phyloP scores from a whole-genome alignment of 30 jellyfish, hydroid and myxozoan species.

The Calvadosia cruxmelitensis region DNA sequence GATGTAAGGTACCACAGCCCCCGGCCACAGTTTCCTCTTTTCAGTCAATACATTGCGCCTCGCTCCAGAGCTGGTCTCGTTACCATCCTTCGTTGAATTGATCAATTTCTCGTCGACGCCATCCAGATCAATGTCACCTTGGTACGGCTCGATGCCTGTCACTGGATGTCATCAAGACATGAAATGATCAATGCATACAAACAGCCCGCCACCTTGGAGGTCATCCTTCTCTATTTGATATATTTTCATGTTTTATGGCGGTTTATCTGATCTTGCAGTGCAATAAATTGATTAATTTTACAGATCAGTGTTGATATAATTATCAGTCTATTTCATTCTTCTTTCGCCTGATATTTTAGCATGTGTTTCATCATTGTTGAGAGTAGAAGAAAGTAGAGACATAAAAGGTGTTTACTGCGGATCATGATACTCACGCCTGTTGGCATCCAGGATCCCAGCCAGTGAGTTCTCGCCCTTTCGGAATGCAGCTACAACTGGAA shows the following conservation, averaged over 20 bases:
- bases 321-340: too few relatives aligned
- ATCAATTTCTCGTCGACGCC: constrained; percentile 22
- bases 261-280: too few relatives aligned
- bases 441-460: constrained; percentile 36
- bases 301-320: too few relatives aligned
- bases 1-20: constrained; percentile 22
- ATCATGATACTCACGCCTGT: constrained; percentile 23
- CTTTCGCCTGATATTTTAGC: too few relatives aligned
- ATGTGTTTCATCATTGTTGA: too few relatives aligned
- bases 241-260: neutral
- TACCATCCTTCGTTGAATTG: constrained; percentile 38
- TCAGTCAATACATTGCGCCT: constrained; percentile 20
- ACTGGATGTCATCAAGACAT: constrained; percentile 2
- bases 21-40: constrained; percentile 38
- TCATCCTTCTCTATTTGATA: neutral
- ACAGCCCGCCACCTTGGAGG: neutral
- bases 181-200: neutral
- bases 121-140: constrained; percentile 45
- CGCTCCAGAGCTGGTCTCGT: constrained; percentile 10
- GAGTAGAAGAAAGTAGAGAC: too few relatives aligned
- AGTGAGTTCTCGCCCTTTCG: constrained; percentile 33
- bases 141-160: constrained; percentile 49
- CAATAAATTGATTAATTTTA: too few relatives aligned
- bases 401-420: too few relatives aligned
- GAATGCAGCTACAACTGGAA: constrained; percentile 37